phyloP scores from a whole-genome alignment of 2,113 vertebrate genomes.

The Clarias batrachus region DNA sequence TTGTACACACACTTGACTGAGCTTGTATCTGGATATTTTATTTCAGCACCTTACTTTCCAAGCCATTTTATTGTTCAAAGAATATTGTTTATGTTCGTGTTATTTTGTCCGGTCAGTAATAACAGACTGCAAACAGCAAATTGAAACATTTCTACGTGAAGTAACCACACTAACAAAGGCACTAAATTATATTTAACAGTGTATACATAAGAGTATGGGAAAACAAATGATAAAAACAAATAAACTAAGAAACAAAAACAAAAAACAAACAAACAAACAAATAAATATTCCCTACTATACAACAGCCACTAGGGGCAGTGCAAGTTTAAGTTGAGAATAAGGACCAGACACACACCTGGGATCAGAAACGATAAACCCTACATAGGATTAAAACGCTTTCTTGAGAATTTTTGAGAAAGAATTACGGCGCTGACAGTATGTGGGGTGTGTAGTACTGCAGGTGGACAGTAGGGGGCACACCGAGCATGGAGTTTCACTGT shows the following conservation, averaged over 20 bases:
- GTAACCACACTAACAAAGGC: not conserved
- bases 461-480: constrained; percentile 56
- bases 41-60: not conserved
- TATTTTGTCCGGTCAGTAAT: not conserved
- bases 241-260: too few species aligned
- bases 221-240: not conserved
- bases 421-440: not conserved
- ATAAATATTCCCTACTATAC: not conserved
- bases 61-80: not conserved
- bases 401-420: not conserved
- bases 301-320: constrained; percentile 55
- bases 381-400: not conserved
- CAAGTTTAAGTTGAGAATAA: constrained; percentile 37
- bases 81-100: too few species aligned
- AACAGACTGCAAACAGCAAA: not conserved
- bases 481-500: constrained; percentile 51
- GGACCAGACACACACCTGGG: not conserved
- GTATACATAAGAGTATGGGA: too few species aligned
- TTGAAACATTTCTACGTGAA: not conserved
- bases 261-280: not conserved
- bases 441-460: not conserved
- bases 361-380: not conserved
- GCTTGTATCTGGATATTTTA: not conserved
- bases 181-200: not conserved
- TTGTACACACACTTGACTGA: not conserved